Evolutionary conservation across 2,888 invertebrate genomes (phyloP), one percentile per base, ranked within the genome.

Genomic region (Nemurella pictetii): DNA sequence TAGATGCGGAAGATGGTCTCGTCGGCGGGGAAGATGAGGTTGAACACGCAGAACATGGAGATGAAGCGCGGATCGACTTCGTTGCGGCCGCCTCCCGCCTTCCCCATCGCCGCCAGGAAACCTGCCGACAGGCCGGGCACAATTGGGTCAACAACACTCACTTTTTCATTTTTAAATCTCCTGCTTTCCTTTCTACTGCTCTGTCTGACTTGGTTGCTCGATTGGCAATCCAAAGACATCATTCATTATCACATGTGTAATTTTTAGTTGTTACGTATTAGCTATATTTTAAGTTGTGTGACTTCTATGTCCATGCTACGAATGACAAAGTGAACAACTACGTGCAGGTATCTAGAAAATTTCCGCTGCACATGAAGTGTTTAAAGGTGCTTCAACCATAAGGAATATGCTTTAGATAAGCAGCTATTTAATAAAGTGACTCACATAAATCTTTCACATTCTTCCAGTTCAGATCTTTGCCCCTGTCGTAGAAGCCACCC

Each of bases 51-150:
- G 91, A 98, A 98, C 93, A 96, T 95, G 0, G 98, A 97, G 88
- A 98, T 93, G 89, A 98, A 98, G 86, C 98, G 93, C 0, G 96
- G 95, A 90, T 98, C 98, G 20, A 98, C 96, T 88, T 96, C 96
- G 89, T 97, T 97, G 87, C 97, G 93, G 0, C 97, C 97, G 20
- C 97, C 97, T 0, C 97, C 97, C 26, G 97, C 95, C 88, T 95
- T 94, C 0, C 96, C 96, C 96, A 97, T 96, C 0, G 96, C 95
- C 0, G 95, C 95, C 84, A 96, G 91, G 89, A 95, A 97, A 32
- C 93, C 95, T 90, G 89, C 85, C 85, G 20, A 12, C 12, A 4
- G 12, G 35, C 35, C 55, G n/a, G n/a, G n/a, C n/a, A n/a, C n/a
- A n/a, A n/a, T n/a, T n/a, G n/a, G n/a, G n/a, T n/a, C 9, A 12